Percentiles rank a stretch among this genome's conserved stretches.
Conservation (phyloP, 1,140 invertebrate genomes). For the Manduca sexta region DNA sequence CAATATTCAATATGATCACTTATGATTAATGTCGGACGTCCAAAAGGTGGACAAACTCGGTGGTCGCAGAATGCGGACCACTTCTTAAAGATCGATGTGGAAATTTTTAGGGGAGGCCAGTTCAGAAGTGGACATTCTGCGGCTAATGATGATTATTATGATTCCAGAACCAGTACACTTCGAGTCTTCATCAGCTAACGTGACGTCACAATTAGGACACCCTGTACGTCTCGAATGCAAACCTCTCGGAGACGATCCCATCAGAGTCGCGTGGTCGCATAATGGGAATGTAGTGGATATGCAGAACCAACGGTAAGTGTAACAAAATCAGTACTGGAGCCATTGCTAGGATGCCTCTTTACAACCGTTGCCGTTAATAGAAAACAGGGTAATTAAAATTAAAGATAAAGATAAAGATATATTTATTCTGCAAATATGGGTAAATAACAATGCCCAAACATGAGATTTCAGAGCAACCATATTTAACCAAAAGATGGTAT, state of each 20-base stretch:
- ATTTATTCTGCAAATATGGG: no score
- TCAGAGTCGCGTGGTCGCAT: slow-evolving; percentile 85
- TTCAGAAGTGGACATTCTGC: no score
- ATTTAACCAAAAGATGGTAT: no score
- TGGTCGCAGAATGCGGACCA: background rate
- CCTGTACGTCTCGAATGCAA: slow-evolving; percentile 84
- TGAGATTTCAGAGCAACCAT: no score
- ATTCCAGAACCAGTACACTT: slow-evolving; percentile 85
- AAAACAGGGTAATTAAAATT: no score
- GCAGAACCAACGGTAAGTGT: slow-evolving; percentile 70
- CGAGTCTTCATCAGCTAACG: slow-evolving; percentile 78
- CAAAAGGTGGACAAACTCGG: no score
- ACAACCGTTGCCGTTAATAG: background rate
- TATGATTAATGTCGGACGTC: no score
- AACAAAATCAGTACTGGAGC: background rate
- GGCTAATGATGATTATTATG: slow-evolving; percentile 4
- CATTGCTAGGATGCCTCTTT: background rate
- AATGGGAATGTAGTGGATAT: slow-evolving; percentile 78
- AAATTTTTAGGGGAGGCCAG: background rate
- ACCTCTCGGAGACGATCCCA: slow-evolving; percentile 89
- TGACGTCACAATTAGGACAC: slow-evolving; percentile 81
- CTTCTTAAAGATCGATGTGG: background rate
- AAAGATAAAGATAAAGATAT: no score
- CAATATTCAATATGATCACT: no score
- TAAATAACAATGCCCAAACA: no score